phyloP scores from a whole-genome alignment of 2,797 vertebrate species.

The Pangasius macronema region DNA sequence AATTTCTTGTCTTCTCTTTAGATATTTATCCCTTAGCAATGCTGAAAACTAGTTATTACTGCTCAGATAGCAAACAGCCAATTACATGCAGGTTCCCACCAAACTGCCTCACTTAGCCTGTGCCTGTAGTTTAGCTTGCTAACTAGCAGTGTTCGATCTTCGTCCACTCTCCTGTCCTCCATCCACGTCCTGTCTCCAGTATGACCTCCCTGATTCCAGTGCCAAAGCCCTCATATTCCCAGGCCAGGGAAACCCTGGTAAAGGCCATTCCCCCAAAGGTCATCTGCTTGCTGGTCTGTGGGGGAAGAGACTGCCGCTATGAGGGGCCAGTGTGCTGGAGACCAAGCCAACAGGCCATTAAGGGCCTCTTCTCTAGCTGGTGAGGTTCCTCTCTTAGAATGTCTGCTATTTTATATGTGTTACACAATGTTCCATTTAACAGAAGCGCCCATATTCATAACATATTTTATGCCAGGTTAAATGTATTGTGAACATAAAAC shows the following conservation, averaged over 20 bases:
- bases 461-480: background rate
- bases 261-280: constrained; percentile 76
- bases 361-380: constrained; percentile 83
- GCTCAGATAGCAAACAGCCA: constrained; percentile 4
- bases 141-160: constrained; percentile 9
- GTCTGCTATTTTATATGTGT: background rate
- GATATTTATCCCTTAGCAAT: constrained; percentile 10
- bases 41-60: background rate
- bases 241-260: constrained; percentile 80
- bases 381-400: constrained; percentile 55
- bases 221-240: constrained; percentile 78
- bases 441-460: background rate
- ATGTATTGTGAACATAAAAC: background rate
- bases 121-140: constrained; percentile 23
- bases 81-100: background rate
- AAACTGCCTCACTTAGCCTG: background rate
- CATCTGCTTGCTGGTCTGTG: constrained; percentile 80
- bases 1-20: constrained; percentile 9
- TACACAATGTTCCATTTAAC: background rate
- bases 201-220: constrained; percentile 68
- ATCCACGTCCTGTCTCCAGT: background rate
- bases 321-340: constrained; percentile 80
- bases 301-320: constrained; percentile 80
- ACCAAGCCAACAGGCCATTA: constrained; percentile 76
- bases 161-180: background rate